Conservation (phyloP, 2,888 invertebrate species). For the Rhodophaea formosa region DNA sequence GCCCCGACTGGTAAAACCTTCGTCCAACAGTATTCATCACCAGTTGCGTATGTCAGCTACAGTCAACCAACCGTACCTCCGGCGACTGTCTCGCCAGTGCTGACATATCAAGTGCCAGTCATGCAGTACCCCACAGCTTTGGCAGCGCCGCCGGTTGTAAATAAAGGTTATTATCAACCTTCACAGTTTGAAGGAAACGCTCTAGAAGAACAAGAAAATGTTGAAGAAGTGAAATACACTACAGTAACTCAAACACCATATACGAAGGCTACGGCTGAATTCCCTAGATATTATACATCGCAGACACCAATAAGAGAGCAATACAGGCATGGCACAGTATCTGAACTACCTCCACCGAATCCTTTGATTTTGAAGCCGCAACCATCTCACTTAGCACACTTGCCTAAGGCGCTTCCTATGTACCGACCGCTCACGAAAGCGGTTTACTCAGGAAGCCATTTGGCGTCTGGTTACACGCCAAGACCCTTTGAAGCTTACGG, state of each 20-base stretch:
- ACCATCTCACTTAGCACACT: conserved; percentile 59
- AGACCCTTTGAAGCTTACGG: conserved; percentile 51
- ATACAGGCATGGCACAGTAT: conserved; percentile 44
- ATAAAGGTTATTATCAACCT: conserved; percentile 53
- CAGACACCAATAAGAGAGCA: conserved; percentile 55
- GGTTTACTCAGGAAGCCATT: conserved; percentile 50
- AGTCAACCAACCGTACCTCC: conserved; percentile 51
- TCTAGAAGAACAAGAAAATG: conserved; percentile 52
- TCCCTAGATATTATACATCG: conserved; percentile 60
- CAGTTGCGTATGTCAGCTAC: conserved; percentile 55
- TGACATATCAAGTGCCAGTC: conserved; percentile 59
- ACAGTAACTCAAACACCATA: conserved; percentile 52
- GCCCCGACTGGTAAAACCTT: conserved; percentile 53
- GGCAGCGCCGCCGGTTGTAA: conserved; percentile 45
- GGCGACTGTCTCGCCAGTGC: conserved; percentile 49
- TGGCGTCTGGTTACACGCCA: conserved; percentile 43
- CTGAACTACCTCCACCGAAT: conserved; percentile 63
- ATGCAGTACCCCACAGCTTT: conserved; percentile 53
- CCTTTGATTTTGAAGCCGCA: conserved; percentile 56
- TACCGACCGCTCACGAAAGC: conserved; percentile 61
- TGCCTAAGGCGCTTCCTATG: conserved; percentile 66
- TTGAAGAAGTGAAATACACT: conserved; percentile 48
- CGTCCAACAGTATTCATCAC: conserved; percentile 49
- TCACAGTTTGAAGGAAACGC: conserved; percentile 52
- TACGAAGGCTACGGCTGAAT: conserved; percentile 42